Conservation (phyloP, 2,888 invertebrate genomes). For the Dynastes maya region DNA sequence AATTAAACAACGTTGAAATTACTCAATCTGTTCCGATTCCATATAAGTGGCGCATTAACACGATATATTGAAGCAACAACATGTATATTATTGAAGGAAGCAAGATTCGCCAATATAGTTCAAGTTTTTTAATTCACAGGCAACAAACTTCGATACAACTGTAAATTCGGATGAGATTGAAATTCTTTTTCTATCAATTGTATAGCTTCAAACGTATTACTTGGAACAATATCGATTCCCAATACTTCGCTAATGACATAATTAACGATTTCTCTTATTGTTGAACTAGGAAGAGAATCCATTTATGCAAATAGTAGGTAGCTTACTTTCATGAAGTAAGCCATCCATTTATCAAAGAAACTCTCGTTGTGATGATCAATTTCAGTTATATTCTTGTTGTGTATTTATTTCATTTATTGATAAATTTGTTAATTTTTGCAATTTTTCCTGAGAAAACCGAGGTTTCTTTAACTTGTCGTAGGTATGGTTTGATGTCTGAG, state of each 20-base stretch:
- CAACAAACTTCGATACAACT: conserved; percentile 89
- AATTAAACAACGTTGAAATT: conserved; percentile 93
- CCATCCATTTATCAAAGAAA: conserved; percentile 82
- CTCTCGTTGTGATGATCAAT: conserved; percentile 75
- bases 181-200: conserved; percentile 79
- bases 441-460: conserved; percentile 78
- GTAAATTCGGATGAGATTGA: conserved; percentile 71
- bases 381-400: conserved; percentile 74
- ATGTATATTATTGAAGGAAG: conserved; percentile 84
- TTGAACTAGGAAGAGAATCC: conserved; percentile 93
- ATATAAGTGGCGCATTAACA: conserved; percentile 92
- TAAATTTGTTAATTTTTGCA: conserved; percentile 74
- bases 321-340: conserved; percentile 81
- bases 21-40: conserved; percentile 90
- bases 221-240: conserved; percentile 74
- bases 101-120: conserved; percentile 82
- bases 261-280: conserved; percentile 86
- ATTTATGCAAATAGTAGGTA: conserved; percentile 87
- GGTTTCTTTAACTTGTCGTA: conserved; percentile 83
- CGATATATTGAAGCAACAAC: conserved; percentile 94
- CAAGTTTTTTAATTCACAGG: conserved; percentile 83
- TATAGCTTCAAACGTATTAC: conserved; percentile 79
- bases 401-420: conserved; percentile 73
- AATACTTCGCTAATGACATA: conserved; percentile 81
- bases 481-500: conserved; percentile 85